Conservation (phyloP, 2,797 vertebrate species). For the Xenops minutus region DNA sequence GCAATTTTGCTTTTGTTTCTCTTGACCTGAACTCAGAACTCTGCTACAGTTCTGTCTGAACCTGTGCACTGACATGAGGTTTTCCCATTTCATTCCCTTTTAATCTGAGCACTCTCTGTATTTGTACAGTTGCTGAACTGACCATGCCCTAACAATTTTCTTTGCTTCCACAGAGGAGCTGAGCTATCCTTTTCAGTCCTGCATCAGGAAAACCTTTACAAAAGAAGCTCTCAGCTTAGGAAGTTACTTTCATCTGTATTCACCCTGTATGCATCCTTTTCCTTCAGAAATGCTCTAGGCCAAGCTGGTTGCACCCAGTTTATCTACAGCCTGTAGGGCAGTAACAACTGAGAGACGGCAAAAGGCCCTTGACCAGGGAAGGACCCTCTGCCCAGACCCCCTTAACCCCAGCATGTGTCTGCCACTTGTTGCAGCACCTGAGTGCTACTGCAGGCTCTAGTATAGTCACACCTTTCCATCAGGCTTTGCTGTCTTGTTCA, state of each 20-base stretch:
- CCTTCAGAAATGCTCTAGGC: neutral
- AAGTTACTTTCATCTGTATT: neutral
- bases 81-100: neutral
- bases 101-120: neutral
- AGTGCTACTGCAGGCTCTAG: neutral
- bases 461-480: neutral
- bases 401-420: neutral
- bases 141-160: neutral
- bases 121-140: neutral
- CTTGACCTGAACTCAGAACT: neutral
- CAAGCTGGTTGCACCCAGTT: neutral
- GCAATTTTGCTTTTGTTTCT: neutral
- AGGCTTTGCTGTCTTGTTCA: neutral
- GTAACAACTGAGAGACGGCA: neutral
- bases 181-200: neutral
- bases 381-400: neutral
- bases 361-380: accelerated
- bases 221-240: neutral
- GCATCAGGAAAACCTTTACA: neutral
- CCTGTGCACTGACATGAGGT: neutral
- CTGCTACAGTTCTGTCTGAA: neutral
- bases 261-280: neutral
- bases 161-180: neutral
- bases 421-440: neutral
- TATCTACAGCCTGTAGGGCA: neutral